phyloP scores from a whole-genome alignment of 2,888 invertebrate genomes.

The Ochropacha duplaris region DNA sequence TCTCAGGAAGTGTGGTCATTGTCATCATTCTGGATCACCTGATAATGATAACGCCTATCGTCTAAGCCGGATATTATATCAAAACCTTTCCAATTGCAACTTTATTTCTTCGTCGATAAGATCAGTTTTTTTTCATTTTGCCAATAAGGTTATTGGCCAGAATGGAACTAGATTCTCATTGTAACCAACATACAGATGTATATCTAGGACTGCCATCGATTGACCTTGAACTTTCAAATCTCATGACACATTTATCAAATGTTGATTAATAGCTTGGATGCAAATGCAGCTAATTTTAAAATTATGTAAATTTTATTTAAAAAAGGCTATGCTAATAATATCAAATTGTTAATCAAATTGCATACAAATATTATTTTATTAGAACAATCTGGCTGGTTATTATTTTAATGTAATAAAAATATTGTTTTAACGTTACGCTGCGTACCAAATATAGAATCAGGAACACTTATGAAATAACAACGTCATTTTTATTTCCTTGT shows the following conservation, averaged over 20 bases:
- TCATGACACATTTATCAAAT: background rate
- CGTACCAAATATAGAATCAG: no score
- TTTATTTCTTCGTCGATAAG: background rate
- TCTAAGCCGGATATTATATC: background rate
- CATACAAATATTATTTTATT: no score
- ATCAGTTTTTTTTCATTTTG: background rate
- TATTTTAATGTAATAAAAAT: no score
- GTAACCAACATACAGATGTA: background rate
- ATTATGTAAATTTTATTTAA: no score
- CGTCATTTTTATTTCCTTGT: no score
- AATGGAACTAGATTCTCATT: constrained; percentile 1
- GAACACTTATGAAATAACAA: no score
- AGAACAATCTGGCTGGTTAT: no score
- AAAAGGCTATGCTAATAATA: no score
- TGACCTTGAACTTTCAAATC: background rate
- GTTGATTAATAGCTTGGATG: background rate
- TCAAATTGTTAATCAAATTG: no score
- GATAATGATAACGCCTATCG: constrained; percentile 1
- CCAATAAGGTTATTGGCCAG: background rate
- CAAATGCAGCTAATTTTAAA: background rate
- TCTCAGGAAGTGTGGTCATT: constrained; percentile 19
- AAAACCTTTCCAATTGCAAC: background rate
- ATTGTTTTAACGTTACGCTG: no score
- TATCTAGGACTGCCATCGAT: background rate
- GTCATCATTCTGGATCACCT: constrained; percentile 9